Conservation (phyloP, 2,888 invertebrate genomes). For the Cosmia pyralina region DNA sequence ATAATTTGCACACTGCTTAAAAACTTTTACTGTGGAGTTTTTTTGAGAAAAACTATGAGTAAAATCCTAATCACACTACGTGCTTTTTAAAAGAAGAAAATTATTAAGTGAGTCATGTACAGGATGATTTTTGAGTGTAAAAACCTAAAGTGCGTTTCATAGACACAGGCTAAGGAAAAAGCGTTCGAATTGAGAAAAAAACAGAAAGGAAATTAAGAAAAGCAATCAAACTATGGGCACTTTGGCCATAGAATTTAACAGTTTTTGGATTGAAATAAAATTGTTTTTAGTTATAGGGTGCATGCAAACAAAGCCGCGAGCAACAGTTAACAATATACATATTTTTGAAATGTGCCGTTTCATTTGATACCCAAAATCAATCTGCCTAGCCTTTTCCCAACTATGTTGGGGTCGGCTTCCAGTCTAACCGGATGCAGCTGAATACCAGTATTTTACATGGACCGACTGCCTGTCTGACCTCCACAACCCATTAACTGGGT, state of each 20-base stretch:
- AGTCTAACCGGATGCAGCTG: too few species aligned
- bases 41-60: background rate
- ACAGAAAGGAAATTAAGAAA: background rate
- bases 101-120: background rate
- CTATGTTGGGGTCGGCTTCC: too few species aligned
- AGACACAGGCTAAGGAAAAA: background rate
- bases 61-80: background rate
- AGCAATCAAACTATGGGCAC: background rate
- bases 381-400: too few species aligned
- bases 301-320: too few species aligned
- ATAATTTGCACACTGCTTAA: too few species aligned
- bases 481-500: too few species aligned
- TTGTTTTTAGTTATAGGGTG: background rate
- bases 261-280: background rate
- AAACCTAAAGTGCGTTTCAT: background rate
- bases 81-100: background rate
- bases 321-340: too few species aligned
- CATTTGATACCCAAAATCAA: too few species aligned
- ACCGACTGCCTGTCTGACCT: too few species aligned
- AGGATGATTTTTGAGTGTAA: background rate
- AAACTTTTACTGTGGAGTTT: background rate
- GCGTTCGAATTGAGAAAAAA: background rate
- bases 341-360: too few species aligned
- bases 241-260: background rate
- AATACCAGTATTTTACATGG: too few species aligned